phyloP scores from a whole-genome alignment of 1,140 invertebrate species.

The Radopholus similis region DNA sequence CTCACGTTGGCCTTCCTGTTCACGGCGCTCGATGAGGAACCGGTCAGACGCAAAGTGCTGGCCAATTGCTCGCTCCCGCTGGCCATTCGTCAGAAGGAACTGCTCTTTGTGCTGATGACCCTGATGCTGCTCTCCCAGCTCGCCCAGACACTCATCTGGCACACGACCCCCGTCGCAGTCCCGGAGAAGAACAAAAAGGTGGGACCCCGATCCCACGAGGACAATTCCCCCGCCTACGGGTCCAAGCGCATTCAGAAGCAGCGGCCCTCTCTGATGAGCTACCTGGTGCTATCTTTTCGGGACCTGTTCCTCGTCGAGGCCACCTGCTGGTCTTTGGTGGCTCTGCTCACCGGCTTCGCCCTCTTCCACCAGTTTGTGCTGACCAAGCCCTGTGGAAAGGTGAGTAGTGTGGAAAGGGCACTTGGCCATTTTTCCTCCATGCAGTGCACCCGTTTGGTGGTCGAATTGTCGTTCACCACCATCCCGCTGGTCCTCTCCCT shows the following conservation, averaged over 20 bases:
- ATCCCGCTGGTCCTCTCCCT: conserved; percentile 4
- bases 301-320: conserved; percentile 11
- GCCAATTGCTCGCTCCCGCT: conserved; percentile 20
- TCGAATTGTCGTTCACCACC: conserved; percentile 16
- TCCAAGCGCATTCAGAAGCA: no score
- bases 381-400: conserved; percentile 5
- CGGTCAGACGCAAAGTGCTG: background rate
- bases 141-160: conserved; percentile 1
- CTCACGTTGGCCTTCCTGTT: conserved; percentile 23
- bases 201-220: background rate
- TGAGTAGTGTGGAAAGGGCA: background rate
- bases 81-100: conserved; percentile 20
- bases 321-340: background rate
- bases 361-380: conserved; percentile 13
- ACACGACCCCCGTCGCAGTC: background rate
- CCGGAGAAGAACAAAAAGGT: conserved; percentile 1
- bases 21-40: conserved; percentile 20
- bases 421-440: background rate
- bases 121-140: conserved; percentile 4
- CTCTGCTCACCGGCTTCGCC: background rate
- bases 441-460: conserved; percentile 7
- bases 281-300: conserved; percentile 5
- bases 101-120: conserved; percentile 2
- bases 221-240: background rate
- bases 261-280: conserved; percentile 1